Base-by-base conservation (phyloP, 2,113 vertebrate genomes). In the Melanotaenia duboulayi region DNA sequence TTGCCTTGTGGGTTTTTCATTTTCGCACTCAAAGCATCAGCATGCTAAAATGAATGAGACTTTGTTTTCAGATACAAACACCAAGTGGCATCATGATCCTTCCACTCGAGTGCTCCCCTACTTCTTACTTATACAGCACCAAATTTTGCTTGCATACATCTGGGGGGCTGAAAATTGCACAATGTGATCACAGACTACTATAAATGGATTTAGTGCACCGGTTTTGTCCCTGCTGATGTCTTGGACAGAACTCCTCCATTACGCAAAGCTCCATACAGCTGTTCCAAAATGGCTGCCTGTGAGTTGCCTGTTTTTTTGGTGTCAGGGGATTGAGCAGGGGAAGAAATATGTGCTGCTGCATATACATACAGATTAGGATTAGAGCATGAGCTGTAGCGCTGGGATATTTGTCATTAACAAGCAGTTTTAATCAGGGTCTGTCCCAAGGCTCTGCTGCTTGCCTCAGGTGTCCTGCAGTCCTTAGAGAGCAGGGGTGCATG, bases 311-410 rank as follows among this genome's bases (percentile, higher is more conserved):
- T 76, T 78, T 59, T 65, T 51, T 54, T 73, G 82, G 74, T 78
- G 77, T 83, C 80, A 67, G 76, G 80, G 75, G 75, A 68, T 60
- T 75, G 52, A 76, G 78, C 54, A 46, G 61, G 64, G 55, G 82
- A 80, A 80, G 58, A 90, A 84, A 86, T 74, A 66, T 72, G 75
- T 70, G 73, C 75, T 76, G 52, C 74, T 63, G 69, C 40, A 74
- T 81, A 81, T 80, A 86, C 80, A 87, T 84, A 89, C 83, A 88
- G 89, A 90, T 92, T 91, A 89, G 88, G 87, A 90, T 92, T 92
- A 90, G 80, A 81, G 85, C n/a, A 37, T 48, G 78, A 74, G 84
- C 86, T 74, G 78, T 75, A 81, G 76, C 58, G 50, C 55, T 62
- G 76, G 66, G 82, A 83, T 85, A 86, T 87, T 82, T 85, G 85